Evolutionary conservation across 2,797 vertebrate genomes (phyloP), one percentile per base, ranked within the genome.

Genomic region (Sebastes paucispinis): DNA sequence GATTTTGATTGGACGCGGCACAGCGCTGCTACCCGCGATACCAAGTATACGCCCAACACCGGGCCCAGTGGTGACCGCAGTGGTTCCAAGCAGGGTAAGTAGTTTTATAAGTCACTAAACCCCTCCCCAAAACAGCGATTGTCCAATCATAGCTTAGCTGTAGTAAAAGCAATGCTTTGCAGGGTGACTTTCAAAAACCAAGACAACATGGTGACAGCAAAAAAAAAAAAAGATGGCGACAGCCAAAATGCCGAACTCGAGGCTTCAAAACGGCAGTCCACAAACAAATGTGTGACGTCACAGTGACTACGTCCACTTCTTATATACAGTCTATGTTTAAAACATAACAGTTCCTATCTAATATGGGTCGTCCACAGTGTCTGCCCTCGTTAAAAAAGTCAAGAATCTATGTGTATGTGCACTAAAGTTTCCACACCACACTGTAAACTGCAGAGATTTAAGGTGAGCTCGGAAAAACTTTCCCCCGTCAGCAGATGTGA

Each of bases 1-100:
- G 97, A 98, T 74, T 99, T 99, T 27, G 98, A 99, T 89, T 99
- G 98, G 98, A 99, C 96, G 0, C 96, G 98, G 25, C 98, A 99
- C 86, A 99, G 98, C 80, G 98, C 98, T 6, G 97, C 97, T 78
- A 99, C 97, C 22, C 96, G 98, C 8, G 98, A 99, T 92, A 98
- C 98, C 22, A 98, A 98, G 78, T 99, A 99, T 65, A 99, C 98
- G 0, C 98, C 98, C 0, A 99, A 99, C 94, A 99, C 98, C 0
- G 98, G 98, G 63, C 98, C 98, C 14, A 98, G 96, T 1, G 96
- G 95, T 0, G 98, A 99, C 75, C 96, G 96, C 50, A 96, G 93
- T 0, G 98, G 98, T 14, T 99, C 98, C 71, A 99, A 98, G 88
- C 98, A 99, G 94, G 98, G 98, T 99, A 82, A 87, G 92, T 80